Evolutionary conservation across 2,797 vertebrate genomes (phyloP), one percentile per base, ranked within the genome.

Genomic region (Anabas testudineus): DNA sequence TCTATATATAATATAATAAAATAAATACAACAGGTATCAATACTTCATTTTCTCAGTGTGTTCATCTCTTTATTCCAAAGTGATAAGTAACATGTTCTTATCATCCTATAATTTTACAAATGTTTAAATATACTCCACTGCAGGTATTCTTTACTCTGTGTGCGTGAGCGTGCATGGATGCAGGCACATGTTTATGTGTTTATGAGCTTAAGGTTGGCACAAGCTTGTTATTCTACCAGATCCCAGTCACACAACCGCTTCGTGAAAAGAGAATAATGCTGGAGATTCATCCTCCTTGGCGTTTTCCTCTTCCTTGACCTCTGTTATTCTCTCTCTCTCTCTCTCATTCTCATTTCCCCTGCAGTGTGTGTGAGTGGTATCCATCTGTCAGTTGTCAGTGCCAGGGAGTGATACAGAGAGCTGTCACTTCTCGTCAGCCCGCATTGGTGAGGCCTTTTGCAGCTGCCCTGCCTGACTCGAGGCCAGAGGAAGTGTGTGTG

Each of bases 321-420:
- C 67, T 62, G 51, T 48, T 41, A 10, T 51, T 67, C 54, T 52
- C 43, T 48, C 22, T 3, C 36, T 14, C 19, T 54, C 47, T 73
- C 42, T 60, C 47, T 67, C 34, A 14, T 62, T 52, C 59, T 55
- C 83, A 71, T 70, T 86, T 63, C 93, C 94, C 94, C 90, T 88
- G 91, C 93, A 95, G 94, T 94, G 94, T 95, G 94, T 96, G 95
- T 96, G 97, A 97, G 96, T 96, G 96, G 94, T 96, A 95, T 96
- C 96, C 98, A 97, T 99, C 98, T 98, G 97, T 98, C 97, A 99
- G 95, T 95, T 97, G 97, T 97, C 98, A 99, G 88, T 95, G 96
- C 95, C 95, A 94, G 95, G 91, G 93, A 96, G 95, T 96, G 96
- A 97, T 95, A 95, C 94, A 95, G 95, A 95, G 95, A 96, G 95